A percentile compares a stretch with the other conserved stretches of the same genome.
phyloP scores from a whole-genome alignment of 92 coral and sea anemone species.

The Paragorgia papillata region DNA sequence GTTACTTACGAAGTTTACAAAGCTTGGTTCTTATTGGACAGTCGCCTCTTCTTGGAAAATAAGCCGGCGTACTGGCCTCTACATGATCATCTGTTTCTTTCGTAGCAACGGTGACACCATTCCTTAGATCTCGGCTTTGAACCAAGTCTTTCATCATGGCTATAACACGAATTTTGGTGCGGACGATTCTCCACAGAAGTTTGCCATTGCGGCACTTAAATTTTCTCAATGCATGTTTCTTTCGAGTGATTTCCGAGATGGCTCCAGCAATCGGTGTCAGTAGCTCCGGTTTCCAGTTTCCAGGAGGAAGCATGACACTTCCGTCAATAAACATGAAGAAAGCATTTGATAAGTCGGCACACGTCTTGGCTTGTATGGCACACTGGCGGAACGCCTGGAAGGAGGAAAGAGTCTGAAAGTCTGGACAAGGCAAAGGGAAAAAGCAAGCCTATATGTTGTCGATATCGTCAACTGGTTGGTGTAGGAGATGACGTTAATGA shows the following conservation, averaged over 20 bases:
- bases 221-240: conserved; percentile 30
- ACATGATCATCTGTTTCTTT: not conserved
- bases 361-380: conserved; percentile 10
- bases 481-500: too few relatives aligned
- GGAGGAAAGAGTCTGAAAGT: not conserved
- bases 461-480: too few relatives aligned
- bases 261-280: conserved; percentile 35
- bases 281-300: conserved; percentile 40
- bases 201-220: conserved; percentile 25
- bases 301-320: conserved; percentile 41
- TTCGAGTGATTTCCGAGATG: conserved; percentile 23
- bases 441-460: too few relatives aligned
- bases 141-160: conserved; percentile 25
- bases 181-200: conserved; percentile 39
- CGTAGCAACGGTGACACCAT: not conserved
- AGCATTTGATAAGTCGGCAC: conserved; percentile 24
- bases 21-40: conserved; percentile 33
- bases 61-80: not conserved
- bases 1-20: conserved; percentile 30
- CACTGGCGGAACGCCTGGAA: conserved; percentile 12
- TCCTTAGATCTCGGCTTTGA: not conserved
- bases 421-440: too few relatives aligned
- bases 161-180: conserved; percentile 32
- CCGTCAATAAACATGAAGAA: conserved; percentile 39
- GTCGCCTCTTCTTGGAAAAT: conserved; percentile 40